Percentiles rank a stretch among this genome's conserved stretches.
Evolutionary conservation across 2,797 vertebrate genomes (phyloP).

Genomic region (Cryptoprocta ferox): DNA sequence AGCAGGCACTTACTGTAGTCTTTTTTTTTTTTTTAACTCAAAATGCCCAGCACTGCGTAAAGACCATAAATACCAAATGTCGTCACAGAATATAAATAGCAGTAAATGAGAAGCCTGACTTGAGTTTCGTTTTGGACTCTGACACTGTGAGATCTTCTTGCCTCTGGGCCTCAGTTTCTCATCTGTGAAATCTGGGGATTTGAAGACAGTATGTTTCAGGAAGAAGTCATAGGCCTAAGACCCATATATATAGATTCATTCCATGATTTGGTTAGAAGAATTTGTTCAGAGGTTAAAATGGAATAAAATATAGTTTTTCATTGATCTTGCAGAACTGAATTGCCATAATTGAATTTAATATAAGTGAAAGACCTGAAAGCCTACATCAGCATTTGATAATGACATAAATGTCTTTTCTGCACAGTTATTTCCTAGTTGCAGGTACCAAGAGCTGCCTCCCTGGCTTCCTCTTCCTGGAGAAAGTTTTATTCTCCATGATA

Average conservation of each 20-base stretch:
- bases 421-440: not conserved
- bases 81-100: not conserved
- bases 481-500: not conserved
- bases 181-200: not conserved
- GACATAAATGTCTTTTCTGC: not conserved
- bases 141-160: not conserved
- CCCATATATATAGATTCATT: not conserved
- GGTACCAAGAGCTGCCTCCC: not conserved
- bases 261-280: not conserved
- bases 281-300: constrained; percentile 40
- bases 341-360: constrained; percentile 20
- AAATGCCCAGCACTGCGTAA: not conserved
- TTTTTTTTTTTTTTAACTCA: not conserved
- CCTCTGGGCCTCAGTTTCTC: not conserved
- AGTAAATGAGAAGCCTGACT: not conserved
- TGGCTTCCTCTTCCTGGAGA: not conserved
- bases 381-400: not conserved
- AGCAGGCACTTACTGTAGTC: not conserved
- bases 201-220: not conserved
- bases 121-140: not conserved
- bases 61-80: not conserved
- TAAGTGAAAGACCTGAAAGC: not conserved
- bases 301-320: constrained; percentile 1
- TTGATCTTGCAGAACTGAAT: not conserved
- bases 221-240: not conserved